Evolutionary conservation across 1,140 invertebrate genomes (phyloP).

Genomic region (Anastrepha obliqua): DNA sequence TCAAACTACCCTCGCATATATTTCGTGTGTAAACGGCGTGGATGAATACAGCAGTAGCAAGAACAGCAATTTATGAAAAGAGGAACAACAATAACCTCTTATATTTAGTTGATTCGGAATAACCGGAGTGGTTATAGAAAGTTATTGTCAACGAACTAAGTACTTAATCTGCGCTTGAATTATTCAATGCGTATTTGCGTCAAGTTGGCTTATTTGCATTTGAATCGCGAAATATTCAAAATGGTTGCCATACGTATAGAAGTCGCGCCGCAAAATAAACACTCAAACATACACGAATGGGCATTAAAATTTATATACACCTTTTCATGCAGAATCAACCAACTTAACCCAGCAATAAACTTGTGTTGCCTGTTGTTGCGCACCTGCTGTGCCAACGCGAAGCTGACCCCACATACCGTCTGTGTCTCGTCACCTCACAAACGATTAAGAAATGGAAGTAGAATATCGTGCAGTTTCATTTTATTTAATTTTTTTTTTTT

Average conservation of each 20-base stretch:
- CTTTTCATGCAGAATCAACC: too few relatives aligned
- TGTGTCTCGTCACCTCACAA: not conserved
- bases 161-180: conserved; percentile 20
- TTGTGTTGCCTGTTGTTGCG: too few relatives aligned
- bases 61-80: too few relatives aligned
- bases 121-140: not conserved
- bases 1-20: too few relatives aligned
- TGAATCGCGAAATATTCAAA: conserved; percentile 39
- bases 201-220: conserved; percentile 13
- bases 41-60: too few relatives aligned
- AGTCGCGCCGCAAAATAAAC: not conserved
- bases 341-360: too few relatives aligned
- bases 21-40: too few relatives aligned
- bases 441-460: conserved; percentile 9
- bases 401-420: not conserved
- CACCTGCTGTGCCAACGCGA: not conserved
- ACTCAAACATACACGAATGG: not conserved
- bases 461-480: not conserved
- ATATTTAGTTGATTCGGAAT: too few relatives aligned
- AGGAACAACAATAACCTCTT: too few relatives aligned
- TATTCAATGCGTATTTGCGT: not conserved
- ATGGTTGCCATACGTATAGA: not conserved
- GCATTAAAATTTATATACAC: too few relatives aligned
- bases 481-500: not conserved
- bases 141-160: conserved; percentile 7